A percentile compares a stretch with the other conserved stretches of the same genome.
These are phyloP conservation scores for Sceliomorpha sp. DNA, from an alignment of 2,888 invertebrate genomes.

Conservation along the genomic window DNA sequence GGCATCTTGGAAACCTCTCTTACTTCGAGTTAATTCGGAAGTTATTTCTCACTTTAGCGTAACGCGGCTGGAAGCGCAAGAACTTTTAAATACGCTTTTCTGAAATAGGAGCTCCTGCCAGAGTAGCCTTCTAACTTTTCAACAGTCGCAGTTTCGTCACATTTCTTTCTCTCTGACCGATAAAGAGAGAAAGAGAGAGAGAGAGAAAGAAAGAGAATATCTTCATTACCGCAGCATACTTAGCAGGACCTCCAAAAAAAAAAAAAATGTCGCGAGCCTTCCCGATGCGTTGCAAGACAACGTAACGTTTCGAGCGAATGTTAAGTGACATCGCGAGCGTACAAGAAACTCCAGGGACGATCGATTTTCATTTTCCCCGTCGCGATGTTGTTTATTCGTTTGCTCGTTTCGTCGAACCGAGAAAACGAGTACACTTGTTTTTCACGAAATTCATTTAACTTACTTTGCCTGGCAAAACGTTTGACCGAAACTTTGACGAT, in stretches of 20 bases:
- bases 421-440: conserved; percentile 28
- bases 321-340: conserved; percentile 49
- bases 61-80: conserved; percentile 27
- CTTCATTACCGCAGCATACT: conserved; percentile 33
- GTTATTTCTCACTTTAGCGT: conserved; percentile 57
- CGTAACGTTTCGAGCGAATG: conserved; percentile 52
- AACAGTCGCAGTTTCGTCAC: conserved; percentile 15
- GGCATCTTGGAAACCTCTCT: no score
- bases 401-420: conserved; percentile 12
- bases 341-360: conserved; percentile 32
- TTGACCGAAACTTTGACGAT: background rate
- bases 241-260: conserved; percentile 42
- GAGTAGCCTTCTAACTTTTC: conserved; percentile 26
- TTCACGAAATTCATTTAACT: conserved; percentile 17
- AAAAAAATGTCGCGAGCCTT: conserved; percentile 17
- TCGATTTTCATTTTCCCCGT: conserved; percentile 21
- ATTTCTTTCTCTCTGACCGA: conserved; percentile 5
- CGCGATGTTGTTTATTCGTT: no score
- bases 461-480: conserved; percentile 10
- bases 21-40: conserved; percentile 61
- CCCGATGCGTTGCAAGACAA: conserved; percentile 24
- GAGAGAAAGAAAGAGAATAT: no score
- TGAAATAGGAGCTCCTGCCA: conserved; percentile 36
- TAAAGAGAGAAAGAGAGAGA: no score
- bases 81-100: conserved; percentile 64